phyloP scores from a whole-genome alignment of 2,888 invertebrate genomes.

The Apodemia mormo region DNA sequence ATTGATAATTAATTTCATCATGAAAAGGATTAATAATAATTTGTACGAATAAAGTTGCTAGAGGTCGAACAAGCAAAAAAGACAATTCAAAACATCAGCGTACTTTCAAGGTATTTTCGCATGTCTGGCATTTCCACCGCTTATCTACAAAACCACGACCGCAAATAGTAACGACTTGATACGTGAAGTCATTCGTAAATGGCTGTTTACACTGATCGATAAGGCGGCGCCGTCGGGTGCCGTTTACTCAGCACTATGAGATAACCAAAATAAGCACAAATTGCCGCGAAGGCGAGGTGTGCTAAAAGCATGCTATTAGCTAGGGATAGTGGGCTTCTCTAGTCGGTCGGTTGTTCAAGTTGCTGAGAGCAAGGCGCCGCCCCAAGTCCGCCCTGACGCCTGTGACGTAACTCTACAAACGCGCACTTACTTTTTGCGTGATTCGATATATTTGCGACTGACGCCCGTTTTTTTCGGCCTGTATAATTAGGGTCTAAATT shows the following conservation, averaged over 20 bases:
- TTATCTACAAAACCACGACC: conserved; percentile 69
- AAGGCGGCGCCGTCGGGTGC: conserved; percentile 76
- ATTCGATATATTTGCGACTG: conserved; percentile 75
- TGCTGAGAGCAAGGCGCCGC: conserved; percentile 66
- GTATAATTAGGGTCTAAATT: conserved; percentile 74
- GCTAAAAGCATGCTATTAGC: conserved; percentile 74
- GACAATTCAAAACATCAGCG: not conserved
- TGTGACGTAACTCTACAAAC: conserved; percentile 63
- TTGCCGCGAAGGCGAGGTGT: conserved; percentile 57
- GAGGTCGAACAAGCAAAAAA: not conserved
- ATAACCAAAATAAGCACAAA: conserved; percentile 59
- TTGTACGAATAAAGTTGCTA: not conserved
- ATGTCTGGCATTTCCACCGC: conserved; percentile 36
- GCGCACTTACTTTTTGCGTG: conserved; percentile 68
- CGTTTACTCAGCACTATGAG: conserved; percentile 48
- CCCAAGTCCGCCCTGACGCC: conserved; percentile 75
- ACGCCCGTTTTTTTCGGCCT: conserved; percentile 73
- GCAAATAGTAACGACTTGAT: conserved; percentile 65
- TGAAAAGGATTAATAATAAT: no score
- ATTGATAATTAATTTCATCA: no score
- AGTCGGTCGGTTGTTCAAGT: conserved; percentile 52
- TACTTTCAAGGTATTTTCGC: conserved; percentile 31
- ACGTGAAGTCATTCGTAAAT: conserved; percentile 54
- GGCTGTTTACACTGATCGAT: conserved; percentile 71
- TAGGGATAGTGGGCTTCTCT: conserved; percentile 60